Conservation (phyloP, 2,797 vertebrate species). For the Sphaeramia orbicularis region DNA sequence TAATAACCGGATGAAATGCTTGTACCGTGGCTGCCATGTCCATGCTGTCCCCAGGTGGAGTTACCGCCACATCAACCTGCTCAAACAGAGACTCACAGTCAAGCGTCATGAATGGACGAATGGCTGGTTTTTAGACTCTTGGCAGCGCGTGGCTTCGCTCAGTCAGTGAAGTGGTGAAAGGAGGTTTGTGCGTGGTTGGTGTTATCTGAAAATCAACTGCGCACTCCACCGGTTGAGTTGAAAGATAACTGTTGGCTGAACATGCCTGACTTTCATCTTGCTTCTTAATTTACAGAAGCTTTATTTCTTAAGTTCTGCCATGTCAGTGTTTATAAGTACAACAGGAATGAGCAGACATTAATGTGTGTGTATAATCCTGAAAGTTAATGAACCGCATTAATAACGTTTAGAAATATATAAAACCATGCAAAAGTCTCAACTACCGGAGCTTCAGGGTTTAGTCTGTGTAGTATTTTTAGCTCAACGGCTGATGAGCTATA, state of each 20-base stretch:
- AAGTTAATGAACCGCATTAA: too few relatives aligned
- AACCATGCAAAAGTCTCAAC: too few relatives aligned
- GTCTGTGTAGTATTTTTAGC: too few relatives aligned
- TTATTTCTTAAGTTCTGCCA: background rate
- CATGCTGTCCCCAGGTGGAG: background rate
- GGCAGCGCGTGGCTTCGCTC: background rate
- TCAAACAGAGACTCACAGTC: conserved; percentile 17
- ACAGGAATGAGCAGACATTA: too few relatives aligned
- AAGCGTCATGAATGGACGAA: conserved; percentile 6
- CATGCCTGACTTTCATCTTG: background rate
- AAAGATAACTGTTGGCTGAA: conserved; percentile 10
- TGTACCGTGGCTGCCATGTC: background rate
- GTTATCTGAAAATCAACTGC: conserved; percentile 12
- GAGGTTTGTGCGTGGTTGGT: background rate
- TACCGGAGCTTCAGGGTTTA: too few relatives aligned
- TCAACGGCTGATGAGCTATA: too few relatives aligned
- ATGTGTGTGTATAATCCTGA: too few relatives aligned
- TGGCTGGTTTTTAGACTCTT: background rate
- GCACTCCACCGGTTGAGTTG: background rate
- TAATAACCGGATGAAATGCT: background rate
- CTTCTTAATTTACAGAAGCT: background rate
- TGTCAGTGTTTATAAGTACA: background rate
- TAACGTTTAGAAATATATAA: too few relatives aligned
- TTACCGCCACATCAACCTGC: background rate
- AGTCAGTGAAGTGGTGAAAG: conserved; percentile 10